Conservation (phyloP, 2,888 invertebrate species). For the Cremastobaeus sp. region DNA sequence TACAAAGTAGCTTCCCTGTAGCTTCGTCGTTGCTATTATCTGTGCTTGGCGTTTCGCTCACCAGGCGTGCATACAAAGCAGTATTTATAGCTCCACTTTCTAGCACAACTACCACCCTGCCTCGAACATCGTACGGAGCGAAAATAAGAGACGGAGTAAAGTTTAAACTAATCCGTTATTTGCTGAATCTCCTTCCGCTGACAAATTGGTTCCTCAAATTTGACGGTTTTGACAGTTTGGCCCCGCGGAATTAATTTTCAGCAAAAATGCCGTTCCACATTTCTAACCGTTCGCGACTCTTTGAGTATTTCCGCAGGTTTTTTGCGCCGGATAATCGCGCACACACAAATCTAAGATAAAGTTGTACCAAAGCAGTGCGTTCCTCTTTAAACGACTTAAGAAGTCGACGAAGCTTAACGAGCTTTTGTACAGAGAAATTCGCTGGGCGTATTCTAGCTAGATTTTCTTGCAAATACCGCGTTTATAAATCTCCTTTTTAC, state of each 20-base stretch:
- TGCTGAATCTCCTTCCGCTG: too few relatives aligned
- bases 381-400: slow-evolving; percentile 59
- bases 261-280: too few relatives aligned
- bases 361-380: slow-evolving; percentile 55
- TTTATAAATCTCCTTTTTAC: slow-evolving; percentile 56
- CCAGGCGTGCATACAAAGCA: slow-evolving; percentile 71
- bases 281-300: too few relatives aligned
- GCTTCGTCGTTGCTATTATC: slow-evolving; percentile 69
- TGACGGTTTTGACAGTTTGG: too few relatives aligned
- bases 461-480: slow-evolving; percentile 55
- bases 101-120: slow-evolving; percentile 34
- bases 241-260: too few relatives aligned
- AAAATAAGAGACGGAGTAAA: too few relatives aligned
- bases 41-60: slow-evolving; percentile 64
- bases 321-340: slow-evolving; percentile 39
- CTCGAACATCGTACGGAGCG: neutral
- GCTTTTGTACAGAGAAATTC: slow-evolving; percentile 57
- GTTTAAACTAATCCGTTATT: too few relatives aligned
- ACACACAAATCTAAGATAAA: slow-evolving; percentile 59
- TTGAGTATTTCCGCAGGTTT: slow-evolving; percentile 48
- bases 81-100: slow-evolving; percentile 68
- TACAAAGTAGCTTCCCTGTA: slow-evolving; percentile 68
- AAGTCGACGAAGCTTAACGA: slow-evolving; percentile 58
- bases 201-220: too few relatives aligned
- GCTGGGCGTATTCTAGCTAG: slow-evolving; percentile 54